Conservation (phyloP, 2,888 invertebrate species). For the Periphyllus acericola region DNA sequence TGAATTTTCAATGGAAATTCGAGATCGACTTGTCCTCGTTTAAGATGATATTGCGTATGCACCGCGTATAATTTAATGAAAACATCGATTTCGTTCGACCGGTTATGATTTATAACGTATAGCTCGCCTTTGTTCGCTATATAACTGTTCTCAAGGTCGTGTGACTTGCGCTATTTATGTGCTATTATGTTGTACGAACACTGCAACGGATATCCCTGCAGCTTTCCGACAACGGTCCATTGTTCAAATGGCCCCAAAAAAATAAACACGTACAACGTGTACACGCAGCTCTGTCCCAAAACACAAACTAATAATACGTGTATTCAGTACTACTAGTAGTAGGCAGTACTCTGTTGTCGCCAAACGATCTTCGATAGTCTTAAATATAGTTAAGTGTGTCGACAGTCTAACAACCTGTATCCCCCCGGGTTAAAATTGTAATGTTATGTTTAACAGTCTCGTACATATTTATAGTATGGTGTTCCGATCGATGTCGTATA, state of each 20-base stretch:
- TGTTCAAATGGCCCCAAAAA: not conserved
- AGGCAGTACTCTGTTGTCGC: not conserved
- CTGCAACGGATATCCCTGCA: not conserved
- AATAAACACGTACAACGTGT: not conserved
- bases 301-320: not conserved
- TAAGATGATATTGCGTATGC: no score
- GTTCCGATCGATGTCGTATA: not conserved
- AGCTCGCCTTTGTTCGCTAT: no score
- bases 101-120: no score
- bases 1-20: no score
- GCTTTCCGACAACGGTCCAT: conserved; percentile 19
- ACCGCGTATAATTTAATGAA: no score
- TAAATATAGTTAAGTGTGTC: conserved; percentile 32
- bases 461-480: not conserved
- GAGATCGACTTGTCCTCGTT: no score
- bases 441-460: conserved; percentile 18
- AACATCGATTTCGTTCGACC: no score
- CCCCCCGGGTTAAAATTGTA: not conserved
- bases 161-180: not conserved
- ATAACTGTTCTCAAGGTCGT: conserved; percentile 8
- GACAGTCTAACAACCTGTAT: conserved; percentile 32
- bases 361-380: conserved; percentile 5
- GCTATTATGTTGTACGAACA: not conserved
- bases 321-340: not conserved
- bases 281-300: not conserved